These are phyloP conservation scores for Neopelma chrysocephalum DNA, from an alignment of 2,797 vertebrate genomes.

Conservation along the genomic window DNA sequence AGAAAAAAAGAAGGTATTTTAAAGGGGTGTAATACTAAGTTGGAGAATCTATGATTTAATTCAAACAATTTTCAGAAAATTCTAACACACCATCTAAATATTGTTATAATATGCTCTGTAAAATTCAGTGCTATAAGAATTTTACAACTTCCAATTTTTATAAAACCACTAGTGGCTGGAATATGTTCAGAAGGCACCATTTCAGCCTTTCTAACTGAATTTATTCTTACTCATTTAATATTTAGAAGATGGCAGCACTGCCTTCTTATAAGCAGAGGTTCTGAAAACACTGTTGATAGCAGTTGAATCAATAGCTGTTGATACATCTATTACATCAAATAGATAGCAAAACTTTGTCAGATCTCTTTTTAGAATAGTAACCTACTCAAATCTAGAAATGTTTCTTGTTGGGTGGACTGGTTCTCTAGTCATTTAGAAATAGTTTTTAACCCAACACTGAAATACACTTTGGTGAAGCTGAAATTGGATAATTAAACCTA, in stretches of 20 bases:
- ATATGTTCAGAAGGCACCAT: neutral
- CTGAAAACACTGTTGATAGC: neutral
- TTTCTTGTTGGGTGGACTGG: neutral
- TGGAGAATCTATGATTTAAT: neutral
- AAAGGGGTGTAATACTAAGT: neutral
- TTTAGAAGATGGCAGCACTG: neutral
- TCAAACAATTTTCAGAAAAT: neutral
- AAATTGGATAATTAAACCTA: neutral
- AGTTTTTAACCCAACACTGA: neutral
- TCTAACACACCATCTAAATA: neutral
- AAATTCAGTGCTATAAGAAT: neutral
- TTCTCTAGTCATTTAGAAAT: neutral
- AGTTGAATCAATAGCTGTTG: neutral
- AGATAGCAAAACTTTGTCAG: neutral
- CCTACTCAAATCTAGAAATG: neutral
- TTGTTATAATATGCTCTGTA: neutral
- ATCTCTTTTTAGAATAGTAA: neutral
- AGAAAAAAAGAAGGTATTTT: neutral
- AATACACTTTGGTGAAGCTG: neutral
- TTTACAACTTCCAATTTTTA: neutral
- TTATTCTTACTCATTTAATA: neutral
- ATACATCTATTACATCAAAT: neutral
- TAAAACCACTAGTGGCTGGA: neutral
- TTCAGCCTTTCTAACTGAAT: neutral
- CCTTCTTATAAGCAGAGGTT: accelerated